Conservation (phyloP, 2,797 vertebrate genomes). For the Sebastes iracundus region DNA sequence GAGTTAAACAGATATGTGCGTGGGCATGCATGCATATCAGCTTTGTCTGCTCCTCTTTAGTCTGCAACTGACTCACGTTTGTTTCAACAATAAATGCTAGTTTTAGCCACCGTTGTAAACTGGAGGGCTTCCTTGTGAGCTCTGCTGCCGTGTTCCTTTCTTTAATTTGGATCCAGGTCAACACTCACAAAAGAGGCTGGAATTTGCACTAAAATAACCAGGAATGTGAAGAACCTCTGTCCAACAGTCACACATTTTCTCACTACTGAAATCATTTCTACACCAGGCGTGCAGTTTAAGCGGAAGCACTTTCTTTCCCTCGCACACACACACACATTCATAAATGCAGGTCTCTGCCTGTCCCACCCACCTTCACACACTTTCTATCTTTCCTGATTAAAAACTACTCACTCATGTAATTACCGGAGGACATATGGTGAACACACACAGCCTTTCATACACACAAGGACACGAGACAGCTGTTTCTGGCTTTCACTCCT, state of each 20-base stretch:
- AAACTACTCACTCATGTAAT: constrained; percentile 52
- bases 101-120: background rate
- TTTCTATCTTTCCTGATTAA: constrained; percentile 44
- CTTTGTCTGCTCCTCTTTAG: background rate
- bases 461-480: constrained; percentile 33
- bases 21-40: background rate
- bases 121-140: background rate
- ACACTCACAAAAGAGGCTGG: background rate
- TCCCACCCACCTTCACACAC: constrained; percentile 20
- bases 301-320: background rate
- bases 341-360: constrained; percentile 33
- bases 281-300: background rate
- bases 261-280: background rate
- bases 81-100: background rate
- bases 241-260: background rate
- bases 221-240: background rate
- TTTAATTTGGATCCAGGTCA: background rate
- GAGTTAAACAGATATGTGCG: background rate
- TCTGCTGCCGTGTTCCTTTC: background rate
- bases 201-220: background rate
- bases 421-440: constrained; percentile 22
- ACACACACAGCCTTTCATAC: constrained; percentile 38
- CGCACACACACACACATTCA: background rate
- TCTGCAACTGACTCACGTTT: background rate
- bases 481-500: constrained; percentile 54